Percentiles rank a stretch among this genome's conserved stretches.
Evolutionary conservation across 2,888 invertebrate genomes (phyloP).

Genomic region (Eudemis profundana): DNA sequence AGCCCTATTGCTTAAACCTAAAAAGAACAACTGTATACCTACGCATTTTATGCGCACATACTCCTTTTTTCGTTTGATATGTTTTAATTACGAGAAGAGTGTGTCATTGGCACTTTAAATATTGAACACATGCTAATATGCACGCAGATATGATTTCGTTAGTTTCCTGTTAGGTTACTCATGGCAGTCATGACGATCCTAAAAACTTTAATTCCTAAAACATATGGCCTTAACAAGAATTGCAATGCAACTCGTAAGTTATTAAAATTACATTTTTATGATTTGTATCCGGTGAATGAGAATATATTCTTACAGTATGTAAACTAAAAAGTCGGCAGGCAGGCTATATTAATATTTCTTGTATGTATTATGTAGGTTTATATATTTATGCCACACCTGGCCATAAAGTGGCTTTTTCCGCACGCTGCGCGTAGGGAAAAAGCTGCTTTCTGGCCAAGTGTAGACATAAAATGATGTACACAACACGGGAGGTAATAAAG

Average conservation of each 20-base stretch:
- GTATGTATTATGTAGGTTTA: background rate
- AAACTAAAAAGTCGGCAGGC: background rate
- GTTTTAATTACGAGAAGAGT: conserved; percentile 9
- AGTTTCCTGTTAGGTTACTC: conserved; percentile 35
- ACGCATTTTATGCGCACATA: background rate
- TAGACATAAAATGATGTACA: too few species aligned
- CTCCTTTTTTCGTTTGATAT: background rate
- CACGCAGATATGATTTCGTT: conserved; percentile 20
- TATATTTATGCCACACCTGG: too few species aligned
- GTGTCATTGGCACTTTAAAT: conserved; percentile 26
- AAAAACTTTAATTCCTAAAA: conserved; percentile 22
- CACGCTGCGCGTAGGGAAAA: too few species aligned
- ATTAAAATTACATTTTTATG: conserved; percentile 1
- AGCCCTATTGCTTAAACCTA: background rate
- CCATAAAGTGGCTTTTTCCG: too few species aligned
- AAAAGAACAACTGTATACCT: background rate
- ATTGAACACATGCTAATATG: conserved; percentile 22
- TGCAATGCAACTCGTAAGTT: background rate
- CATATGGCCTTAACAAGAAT: conserved; percentile 6
- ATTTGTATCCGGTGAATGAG: conserved; percentile 4
- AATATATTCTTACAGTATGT: background rate
- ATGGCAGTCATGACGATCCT: conserved; percentile 17
- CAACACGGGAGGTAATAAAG: too few species aligned
- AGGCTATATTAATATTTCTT: background rate
- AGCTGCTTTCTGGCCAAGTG: too few species aligned